A percentile compares a stretch with the other conserved stretches of the same genome.
Conservation (phyloP, 2,797 vertebrate species). For the Psittacula derbiana region DNA sequence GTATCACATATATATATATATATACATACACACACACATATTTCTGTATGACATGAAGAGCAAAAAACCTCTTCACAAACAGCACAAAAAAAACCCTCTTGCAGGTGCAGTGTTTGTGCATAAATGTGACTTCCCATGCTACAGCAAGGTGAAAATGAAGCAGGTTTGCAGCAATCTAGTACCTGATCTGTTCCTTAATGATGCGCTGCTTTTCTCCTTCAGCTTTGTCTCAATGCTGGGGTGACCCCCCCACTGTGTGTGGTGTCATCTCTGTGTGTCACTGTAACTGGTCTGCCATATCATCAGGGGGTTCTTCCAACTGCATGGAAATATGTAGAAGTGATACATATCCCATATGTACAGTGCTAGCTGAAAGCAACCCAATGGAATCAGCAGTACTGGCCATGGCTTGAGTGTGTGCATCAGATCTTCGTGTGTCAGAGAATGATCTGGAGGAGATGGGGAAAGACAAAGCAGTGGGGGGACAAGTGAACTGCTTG, state of each 20-base stretch:
- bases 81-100: background rate
- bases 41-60: background rate
- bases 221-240: background rate
- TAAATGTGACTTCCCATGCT: background rate
- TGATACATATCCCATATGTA: background rate
- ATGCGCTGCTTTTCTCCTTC: background rate
- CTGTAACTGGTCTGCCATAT: background rate
- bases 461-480: background rate
- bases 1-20: background rate
- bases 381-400: background rate
- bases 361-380: background rate
- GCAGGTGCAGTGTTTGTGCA: background rate
- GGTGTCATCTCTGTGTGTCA: background rate
- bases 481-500: background rate
- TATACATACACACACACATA: background rate
- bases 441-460: background rate
- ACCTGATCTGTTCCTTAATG: background rate
- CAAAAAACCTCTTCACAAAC: background rate
- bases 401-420: accelerated
- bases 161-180: background rate
- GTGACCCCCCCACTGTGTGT: background rate
- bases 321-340: background rate
- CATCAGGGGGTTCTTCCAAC: background rate
- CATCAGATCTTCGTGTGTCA: background rate
- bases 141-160: background rate